Evolutionary conservation across 2,888 invertebrate genomes (phyloP), one percentile per base, ranked within the genome.

Genomic region (Encarsia formosa): DNA sequence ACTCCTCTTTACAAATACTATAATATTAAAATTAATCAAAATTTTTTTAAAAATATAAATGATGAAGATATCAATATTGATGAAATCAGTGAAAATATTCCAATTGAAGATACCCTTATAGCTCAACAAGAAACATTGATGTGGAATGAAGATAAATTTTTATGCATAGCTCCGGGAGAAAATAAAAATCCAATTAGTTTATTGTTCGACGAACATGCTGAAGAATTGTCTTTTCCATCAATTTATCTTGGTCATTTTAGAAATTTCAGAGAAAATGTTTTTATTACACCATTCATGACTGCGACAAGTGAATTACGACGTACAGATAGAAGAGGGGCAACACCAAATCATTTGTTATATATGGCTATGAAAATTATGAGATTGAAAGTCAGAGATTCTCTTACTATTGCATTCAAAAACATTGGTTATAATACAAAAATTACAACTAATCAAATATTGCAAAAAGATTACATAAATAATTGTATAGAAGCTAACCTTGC

Each of bases 401-500:
- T 64, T 3, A 53, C 50, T 9, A 35, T 59, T 11, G 61, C 64
- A 31, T 67, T 66, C 45, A 64, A 59, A 52, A 61, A 65, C 59
- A 57, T 70, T 52, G 64, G 66, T 20, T 46, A 54, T 56, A 53
- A 54, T 59, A 65, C 59, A 34, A 54, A 47, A 31, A 64, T 70
- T 45, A 70, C 70, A 5, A 58, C 61, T 60, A 56, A 65, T 41
- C 46, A 53, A 46, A 60, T 71, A 22, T 56, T 69, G 60, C 60
- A 59, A 42, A 62, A 64, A 48, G 62, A 69, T 18, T 71, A 63
- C 57, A 55, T 70, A 45, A 66, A 29, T 32, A 26, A 24, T 20
- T 65, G 65, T 57, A 50, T 68, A 22, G 65, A 70, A 64, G 56
- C 59, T 39, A 63, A 74, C 52, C 60, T 73, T 16, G 66, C 70